Conservation (phyloP, 2,113 vertebrate genomes). For the Trematocara nigrifrons region DNA sequence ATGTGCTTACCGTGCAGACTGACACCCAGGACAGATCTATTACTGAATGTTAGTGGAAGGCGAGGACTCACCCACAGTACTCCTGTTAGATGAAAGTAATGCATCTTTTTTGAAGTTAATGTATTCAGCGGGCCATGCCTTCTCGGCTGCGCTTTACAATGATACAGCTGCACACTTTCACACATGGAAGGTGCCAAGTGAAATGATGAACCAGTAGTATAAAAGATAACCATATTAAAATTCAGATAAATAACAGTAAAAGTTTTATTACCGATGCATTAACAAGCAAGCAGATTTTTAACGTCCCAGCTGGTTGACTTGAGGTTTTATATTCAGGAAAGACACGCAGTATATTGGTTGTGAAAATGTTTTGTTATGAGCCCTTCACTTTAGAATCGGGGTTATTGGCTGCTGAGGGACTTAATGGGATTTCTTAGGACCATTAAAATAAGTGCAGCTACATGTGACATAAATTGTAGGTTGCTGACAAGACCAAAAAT, state of each 20-base stretch:
- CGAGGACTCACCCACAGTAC: background rate
- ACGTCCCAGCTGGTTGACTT: background rate
- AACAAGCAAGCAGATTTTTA: background rate
- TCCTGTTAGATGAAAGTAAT: constrained; percentile 30
- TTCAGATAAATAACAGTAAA: background rate
- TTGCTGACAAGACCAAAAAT: background rate
- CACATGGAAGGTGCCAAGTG: background rate
- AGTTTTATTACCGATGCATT: background rate
- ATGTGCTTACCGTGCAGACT: constrained; percentile 45
- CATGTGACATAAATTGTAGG: background rate
- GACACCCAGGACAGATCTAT: constrained; percentile 46
- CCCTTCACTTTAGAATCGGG: background rate
- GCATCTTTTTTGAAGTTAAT: constrained; percentile 16
- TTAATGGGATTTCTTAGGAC: background rate
- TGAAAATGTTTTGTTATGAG: background rate
- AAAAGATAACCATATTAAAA: background rate
- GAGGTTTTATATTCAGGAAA: background rate
- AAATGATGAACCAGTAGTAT: background rate
- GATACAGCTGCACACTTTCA: background rate
- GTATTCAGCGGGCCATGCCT: background rate
- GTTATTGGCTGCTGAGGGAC: background rate
- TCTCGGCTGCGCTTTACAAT: background rate
- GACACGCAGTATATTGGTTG: background rate
- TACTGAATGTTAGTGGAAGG: constrained; percentile 32
- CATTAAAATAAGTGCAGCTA: background rate